Evolutionary conservation across 2,888 invertebrate genomes (phyloP).

Genomic region (Anagyrus pseudococci): DNA sequence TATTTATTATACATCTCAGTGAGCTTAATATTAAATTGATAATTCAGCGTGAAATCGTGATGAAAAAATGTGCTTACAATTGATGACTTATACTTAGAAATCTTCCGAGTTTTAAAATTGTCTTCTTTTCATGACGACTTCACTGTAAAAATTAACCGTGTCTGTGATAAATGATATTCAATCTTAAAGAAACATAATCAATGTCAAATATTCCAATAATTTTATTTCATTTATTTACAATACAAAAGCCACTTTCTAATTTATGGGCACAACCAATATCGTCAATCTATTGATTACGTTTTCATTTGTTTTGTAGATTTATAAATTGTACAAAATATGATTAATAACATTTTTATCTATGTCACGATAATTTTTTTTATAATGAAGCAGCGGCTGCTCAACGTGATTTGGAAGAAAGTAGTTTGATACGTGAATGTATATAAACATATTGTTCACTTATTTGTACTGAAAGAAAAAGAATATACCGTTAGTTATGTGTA

Average conservation of each 20-base stretch:
- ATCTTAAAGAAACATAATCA: slow-evolving; percentile 33
- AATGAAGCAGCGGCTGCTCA: slow-evolving; percentile 8
- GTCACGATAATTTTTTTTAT: slow-evolving; percentile 28
- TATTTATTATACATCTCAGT: slow-evolving; percentile 30
- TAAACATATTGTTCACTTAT: slow-evolving; percentile 14
- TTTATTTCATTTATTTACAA: slow-evolving; percentile 30
- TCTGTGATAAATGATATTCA: slow-evolving; percentile 55
- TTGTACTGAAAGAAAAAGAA: slow-evolving; percentile 22
- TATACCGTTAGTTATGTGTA: slow-evolving; percentile 8
- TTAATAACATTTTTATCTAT: slow-evolving; percentile 24
- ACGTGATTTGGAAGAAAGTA: slow-evolving; percentile 16
- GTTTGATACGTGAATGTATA: slow-evolving; percentile 5
- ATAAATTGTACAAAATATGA: slow-evolving; percentile 24
- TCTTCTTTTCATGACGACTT: slow-evolving; percentile 48
- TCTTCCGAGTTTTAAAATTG: slow-evolving; percentile 22
- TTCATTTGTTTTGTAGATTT: slow-evolving; percentile 13
- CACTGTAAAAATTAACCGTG: slow-evolving; percentile 46
- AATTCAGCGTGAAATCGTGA: slow-evolving; percentile 23
- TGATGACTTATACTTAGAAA: slow-evolving; percentile 17
- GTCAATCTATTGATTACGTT: slow-evolving; percentile 10
- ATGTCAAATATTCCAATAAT: slow-evolving; percentile 7
- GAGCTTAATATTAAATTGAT: slow-evolving; percentile 21
- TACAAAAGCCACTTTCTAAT: slow-evolving; percentile 14
- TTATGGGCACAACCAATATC: slow-evolving; percentile 10
- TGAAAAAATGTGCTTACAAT: slow-evolving; percentile 19